Evolutionary conservation across 2,797 vertebrate genomes (phyloP).

Genomic region (Eulemur coronatus): DNA sequence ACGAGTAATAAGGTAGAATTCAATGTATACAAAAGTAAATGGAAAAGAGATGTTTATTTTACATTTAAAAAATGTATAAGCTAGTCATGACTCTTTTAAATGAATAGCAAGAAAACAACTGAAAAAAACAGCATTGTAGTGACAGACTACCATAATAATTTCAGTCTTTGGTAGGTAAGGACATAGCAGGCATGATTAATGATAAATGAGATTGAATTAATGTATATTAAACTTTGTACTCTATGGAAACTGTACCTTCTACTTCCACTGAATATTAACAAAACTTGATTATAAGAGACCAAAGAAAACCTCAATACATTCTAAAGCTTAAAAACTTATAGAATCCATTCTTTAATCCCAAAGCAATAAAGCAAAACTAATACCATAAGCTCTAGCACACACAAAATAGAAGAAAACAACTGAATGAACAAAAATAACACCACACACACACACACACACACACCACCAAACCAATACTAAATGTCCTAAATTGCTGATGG

Average conservation of each 20-base stretch:
- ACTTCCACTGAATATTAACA: neutral
- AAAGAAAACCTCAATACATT: neutral
- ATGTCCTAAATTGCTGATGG: neutral
- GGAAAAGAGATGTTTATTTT: neutral
- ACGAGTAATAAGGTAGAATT: constrained; percentile 29
- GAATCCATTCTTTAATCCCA: neutral
- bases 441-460: neutral
- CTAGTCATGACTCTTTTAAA: neutral
- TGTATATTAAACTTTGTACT: neutral
- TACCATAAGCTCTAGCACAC: neutral
- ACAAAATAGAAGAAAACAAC: neutral
- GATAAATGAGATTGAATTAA: neutral
- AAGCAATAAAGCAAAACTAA: constrained; percentile 5
- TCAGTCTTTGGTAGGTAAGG: neutral
- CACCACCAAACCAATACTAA: neutral
- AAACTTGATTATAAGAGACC: neutral
- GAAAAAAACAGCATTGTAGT: neutral
- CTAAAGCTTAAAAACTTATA: neutral
- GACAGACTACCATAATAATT: neutral
- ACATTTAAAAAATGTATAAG: neutral
- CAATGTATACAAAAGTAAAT: constrained; percentile 14
- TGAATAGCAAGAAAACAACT: neutral
- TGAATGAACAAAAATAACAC: neutral
- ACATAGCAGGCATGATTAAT: neutral
- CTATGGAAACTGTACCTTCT: neutral